A percentile compares a stretch with the other conserved stretches of the same genome.
Evolutionary conservation across 2,113 vertebrate genomes (phyloP).

Genomic region (Accipiter virgatus): DNA sequence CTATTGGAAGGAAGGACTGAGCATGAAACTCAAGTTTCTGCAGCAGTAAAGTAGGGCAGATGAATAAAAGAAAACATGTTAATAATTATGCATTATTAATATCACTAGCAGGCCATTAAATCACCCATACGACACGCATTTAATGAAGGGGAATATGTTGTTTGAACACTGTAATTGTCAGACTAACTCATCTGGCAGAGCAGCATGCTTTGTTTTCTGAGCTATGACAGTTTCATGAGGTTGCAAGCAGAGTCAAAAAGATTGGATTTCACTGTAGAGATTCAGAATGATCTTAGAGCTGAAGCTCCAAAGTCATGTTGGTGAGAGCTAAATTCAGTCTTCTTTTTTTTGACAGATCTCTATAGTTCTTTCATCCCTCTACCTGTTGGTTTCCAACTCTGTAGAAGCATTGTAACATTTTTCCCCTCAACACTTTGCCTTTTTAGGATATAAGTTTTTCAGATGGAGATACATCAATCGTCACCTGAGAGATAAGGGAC

Average conservation of each 20-base stretch:
- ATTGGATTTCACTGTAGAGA: not conserved
- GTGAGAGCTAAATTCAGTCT: not conserved
- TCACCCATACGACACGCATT: constrained; percentile 1
- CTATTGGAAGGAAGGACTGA: not conserved
- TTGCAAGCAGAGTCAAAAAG: not conserved
- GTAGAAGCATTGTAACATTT: not conserved
- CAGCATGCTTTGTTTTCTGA: constrained; percentile 11
- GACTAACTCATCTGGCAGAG: constrained; percentile 20
- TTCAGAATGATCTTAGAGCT: not conserved
- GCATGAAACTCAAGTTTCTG: not conserved
- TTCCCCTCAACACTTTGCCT: not conserved
- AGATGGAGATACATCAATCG: not conserved
- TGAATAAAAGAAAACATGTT: constrained; percentile 33
- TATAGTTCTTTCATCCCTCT: not conserved
- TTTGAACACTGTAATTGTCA: constrained; percentile 49
- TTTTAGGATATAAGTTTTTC: not conserved
- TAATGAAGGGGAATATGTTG: constrained; percentile 45
- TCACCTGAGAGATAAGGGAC: not conserved
- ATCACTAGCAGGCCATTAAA: constrained; percentile 27
- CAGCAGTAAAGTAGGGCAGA: not conserved
- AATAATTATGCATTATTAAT: constrained; percentile 44
- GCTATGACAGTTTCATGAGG: not conserved
- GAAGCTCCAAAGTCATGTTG: not conserved
- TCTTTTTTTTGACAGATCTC: not conserved
- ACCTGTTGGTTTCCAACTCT: not conserved